A percentile compares a stretch with the other conserved stretches of the same genome.
These are phyloP conservation scores for Eciton burchellii DNA, from an alignment of 1,140 invertebrate species.

Conservation along the genomic window DNA sequence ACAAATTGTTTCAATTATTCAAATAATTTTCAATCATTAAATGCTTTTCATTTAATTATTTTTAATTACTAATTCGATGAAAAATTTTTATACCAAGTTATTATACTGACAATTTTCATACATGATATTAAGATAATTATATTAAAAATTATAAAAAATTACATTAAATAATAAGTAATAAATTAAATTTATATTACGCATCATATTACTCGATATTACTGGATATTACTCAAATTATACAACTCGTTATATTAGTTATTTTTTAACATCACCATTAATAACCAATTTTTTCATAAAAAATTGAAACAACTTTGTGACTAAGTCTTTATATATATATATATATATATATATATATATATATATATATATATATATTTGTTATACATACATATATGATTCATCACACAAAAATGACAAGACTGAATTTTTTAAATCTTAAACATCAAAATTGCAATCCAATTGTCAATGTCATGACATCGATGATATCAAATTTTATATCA, in stretches of 20 bases:
- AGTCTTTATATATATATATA: conserved; percentile 45
- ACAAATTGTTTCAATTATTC: conserved; percentile 68
- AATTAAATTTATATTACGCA: too few relatives aligned
- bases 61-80: neutral
- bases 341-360: too few relatives aligned
- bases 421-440: conserved; percentile 5
- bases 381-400: neutral
- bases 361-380: too few relatives aligned
- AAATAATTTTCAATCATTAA: too few relatives aligned
- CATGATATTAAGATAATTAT: conserved; percentile 30
- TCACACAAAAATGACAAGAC: neutral
- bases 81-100: neutral
- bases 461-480: neutral
- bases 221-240: neutral
- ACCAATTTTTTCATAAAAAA: conserved; percentile 60
- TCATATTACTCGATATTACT: conserved; percentile 10
- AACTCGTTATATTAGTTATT: neutral
- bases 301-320: conserved; percentile 67
- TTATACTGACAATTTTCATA: conserved; percentile 24
- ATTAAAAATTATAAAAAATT: too few relatives aligned
- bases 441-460: conserved; percentile 18
- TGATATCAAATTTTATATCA: neutral
- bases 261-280: neutral
- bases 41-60: too few relatives aligned
- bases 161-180: too few relatives aligned